Evolutionary conservation across 2,113 vertebrate species (phyloP).

Genomic region (Notarius quadriscutis): DNA sequence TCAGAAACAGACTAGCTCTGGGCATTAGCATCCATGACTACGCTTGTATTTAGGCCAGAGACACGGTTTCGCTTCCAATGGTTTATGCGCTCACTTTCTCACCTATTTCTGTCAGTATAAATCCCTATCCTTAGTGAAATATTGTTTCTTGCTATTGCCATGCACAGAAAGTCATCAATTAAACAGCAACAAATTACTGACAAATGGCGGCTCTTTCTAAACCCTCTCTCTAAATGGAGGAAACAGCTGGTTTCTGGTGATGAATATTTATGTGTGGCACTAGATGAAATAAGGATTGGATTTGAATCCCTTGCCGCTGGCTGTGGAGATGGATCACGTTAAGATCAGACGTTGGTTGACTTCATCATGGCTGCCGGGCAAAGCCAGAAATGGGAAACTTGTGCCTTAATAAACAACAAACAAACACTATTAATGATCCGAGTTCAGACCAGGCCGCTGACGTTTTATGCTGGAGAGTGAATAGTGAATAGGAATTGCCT

Average conservation of each 20-base stretch:
- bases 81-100: constrained; percentile 39
- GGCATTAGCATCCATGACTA: constrained; percentile 35
- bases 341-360: constrained; percentile 35
- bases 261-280: constrained; percentile 71
- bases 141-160: constrained; percentile 53
- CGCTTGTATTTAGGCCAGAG: constrained; percentile 19
- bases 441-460: constrained; percentile 50
- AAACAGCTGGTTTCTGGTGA: constrained; percentile 73
- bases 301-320: constrained; percentile 49
- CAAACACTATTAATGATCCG: constrained; percentile 60
- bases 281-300: constrained; percentile 60
- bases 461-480: constrained; percentile 48
- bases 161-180: constrained; percentile 60
- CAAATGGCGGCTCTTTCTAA: constrained; percentile 59
- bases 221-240: constrained; percentile 66
- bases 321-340: constrained; percentile 47
- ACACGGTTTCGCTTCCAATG: constrained; percentile 30
- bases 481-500: constrained; percentile 51
- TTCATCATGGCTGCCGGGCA: constrained; percentile 27
- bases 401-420: constrained; percentile 36
- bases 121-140: constrained; percentile 47
- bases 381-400: constrained; percentile 54
- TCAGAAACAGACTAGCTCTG: constrained; percentile 18
- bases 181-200: constrained; percentile 68
- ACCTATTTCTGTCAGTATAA: constrained; percentile 28